phyloP scores from a whole-genome alignment of 2,888 invertebrate genomes.

The Trissolcus brochymenae region DNA sequence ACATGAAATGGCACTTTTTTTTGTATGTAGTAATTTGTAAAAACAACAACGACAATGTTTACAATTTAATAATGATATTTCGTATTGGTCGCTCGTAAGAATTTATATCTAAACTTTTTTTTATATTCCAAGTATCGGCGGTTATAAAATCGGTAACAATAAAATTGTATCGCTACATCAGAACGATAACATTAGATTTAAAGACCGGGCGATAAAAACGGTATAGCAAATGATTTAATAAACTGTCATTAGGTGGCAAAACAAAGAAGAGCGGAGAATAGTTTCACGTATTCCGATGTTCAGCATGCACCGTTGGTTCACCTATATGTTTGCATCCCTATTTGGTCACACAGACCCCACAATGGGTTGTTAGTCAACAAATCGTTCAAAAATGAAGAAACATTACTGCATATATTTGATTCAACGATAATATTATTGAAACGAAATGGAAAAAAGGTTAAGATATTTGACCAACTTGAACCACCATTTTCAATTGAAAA shows the following conservation, averaged over 20 bases:
- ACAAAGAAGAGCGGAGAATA: slow-evolving; percentile 47
- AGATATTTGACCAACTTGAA: too few relatives aligned
- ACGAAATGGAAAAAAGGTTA: too few relatives aligned
- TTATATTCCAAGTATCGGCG: slow-evolving; percentile 3
- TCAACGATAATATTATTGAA: too few relatives aligned
- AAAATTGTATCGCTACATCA: slow-evolving; percentile 9
- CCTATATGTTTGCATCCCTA: slow-evolving; percentile 51
- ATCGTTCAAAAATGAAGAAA: slow-evolving; percentile 45
- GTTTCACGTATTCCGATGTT: slow-evolving; percentile 53
- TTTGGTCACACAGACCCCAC: slow-evolving; percentile 42
- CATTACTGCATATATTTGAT: slow-evolving; percentile 6
- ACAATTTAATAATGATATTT: too few relatives aligned
- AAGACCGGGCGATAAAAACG: slow-evolving; percentile 6
- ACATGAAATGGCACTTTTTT: too few relatives aligned
- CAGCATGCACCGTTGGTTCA: slow-evolving; percentile 53
- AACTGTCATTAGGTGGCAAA: slow-evolving; percentile 34
- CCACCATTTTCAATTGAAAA: too few relatives aligned
- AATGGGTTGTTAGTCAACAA: slow-evolving; percentile 49
- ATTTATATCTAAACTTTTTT: neutral
- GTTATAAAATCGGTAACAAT: neutral
- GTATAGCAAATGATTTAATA: slow-evolving; percentile 27
- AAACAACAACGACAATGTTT: too few relatives aligned
- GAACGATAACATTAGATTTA: slow-evolving; percentile 8
- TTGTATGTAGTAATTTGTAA: too few relatives aligned
- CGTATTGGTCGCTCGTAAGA: neutral